Conservation (phyloP, 35 echinoderm and acorn worm genomes). For the Diadema setosum region DNA sequence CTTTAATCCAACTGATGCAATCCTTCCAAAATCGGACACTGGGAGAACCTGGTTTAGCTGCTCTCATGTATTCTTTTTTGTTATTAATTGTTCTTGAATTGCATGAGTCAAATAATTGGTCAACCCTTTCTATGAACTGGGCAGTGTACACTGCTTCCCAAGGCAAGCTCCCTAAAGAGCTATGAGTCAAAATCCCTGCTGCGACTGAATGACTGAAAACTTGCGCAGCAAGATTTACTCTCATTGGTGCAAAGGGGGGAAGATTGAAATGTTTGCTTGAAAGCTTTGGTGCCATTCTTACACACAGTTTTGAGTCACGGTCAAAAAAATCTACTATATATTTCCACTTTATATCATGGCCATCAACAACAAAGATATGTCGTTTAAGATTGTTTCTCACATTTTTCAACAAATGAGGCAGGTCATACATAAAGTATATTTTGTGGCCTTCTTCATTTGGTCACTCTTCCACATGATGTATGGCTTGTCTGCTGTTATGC, state of each 20-base stretch:
- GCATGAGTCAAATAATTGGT: constrained; percentile 54
- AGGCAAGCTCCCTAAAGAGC: neutral
- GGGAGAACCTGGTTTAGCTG: neutral
- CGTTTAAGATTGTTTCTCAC: neutral
- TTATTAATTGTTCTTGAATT: constrained; percentile 33
- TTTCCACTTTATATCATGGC: neutral
- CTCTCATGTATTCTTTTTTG: constrained; percentile 37
- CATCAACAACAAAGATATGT: neutral
- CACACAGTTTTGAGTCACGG: neutral
- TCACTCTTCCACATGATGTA: too few relatives aligned
- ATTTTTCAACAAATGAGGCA: neutral
- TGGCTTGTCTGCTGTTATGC: neutral
- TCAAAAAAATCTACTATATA: constrained; percentile 22
- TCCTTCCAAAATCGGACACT: constrained; percentile 5
- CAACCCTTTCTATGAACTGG: too few relatives aligned
- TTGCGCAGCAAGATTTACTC: neutral
- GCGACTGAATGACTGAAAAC: neutral
- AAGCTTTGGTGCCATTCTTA: constrained; percentile 32
- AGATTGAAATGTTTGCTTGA: constrained; percentile 14
- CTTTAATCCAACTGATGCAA: neutral
- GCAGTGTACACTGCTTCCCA: neutral
- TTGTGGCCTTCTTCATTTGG: neutral
- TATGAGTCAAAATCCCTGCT: neutral
- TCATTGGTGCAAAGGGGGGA: too few relatives aligned
- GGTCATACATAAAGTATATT: constrained; percentile 33